Evolutionary conservation across 2,888 invertebrate genomes (phyloP), one percentile per base, ranked within the genome.

Genomic region (Nemapogon koenigi): DNA sequence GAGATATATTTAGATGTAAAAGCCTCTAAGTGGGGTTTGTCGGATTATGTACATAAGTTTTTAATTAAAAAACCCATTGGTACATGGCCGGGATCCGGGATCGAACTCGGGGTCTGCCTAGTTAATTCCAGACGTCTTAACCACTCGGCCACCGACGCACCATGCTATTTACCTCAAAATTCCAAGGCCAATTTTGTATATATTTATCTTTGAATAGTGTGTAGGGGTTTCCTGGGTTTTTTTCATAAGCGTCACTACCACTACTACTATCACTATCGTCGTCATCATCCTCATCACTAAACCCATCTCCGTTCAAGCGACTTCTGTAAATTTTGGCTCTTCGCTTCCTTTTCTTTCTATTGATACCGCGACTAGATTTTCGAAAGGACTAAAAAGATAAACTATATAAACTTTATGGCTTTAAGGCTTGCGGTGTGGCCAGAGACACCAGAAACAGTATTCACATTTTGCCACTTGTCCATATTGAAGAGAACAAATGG

Each of bases 151-250:
- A n/a, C n/a, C n/a, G n/a, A n/a, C n/a, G n/a, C n/a, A n/a, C n/a
- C n/a, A n/a, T n/a, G n/a, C 8, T 27, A 51, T 56, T 55, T 46
- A 65, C 67, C 7, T 41, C 37, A 42, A 61, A 60, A 44, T 76
- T 62, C 67, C 72, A 75, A 7, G 61, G 35, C 61, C 62, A 73
- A 33, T 76, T 76, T 36, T 66, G 63, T 27, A 49, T 52, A 41
- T 76, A 76, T 45, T 65, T 65, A 40, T 61, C 55, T 37, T 62
- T 67, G 44, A 55, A 50, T 1, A 72, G 37, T 0, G 70, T 73
- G 44, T 49, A 72, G 0, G 72, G 72, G 41, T 76, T 76, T 1
- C 71, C 72, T 1, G 62, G 60, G 18, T 76, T 76, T 16, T 47
- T 58, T 16, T 76, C 71, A 2, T 45, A 49, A 0, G 54, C 51